Base-by-base conservation (phyloP, 2,888 invertebrate species). In the Patella caerulea region DNA sequence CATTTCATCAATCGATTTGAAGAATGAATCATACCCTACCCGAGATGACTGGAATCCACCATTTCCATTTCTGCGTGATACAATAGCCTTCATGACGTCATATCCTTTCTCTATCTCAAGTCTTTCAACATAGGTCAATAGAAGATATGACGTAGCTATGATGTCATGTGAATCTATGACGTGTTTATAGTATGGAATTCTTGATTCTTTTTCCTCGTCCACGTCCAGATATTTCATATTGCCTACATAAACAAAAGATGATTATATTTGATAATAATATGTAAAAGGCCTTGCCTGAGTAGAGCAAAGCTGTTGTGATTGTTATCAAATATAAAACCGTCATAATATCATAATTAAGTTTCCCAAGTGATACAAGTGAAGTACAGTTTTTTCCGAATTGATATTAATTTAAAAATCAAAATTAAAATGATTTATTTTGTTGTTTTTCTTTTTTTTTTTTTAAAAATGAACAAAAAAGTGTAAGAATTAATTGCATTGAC, bases 101-200 rank as follows among this genome's bases (percentile, higher is more conserved):
- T 83, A 52, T 24, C 79, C 79, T 15, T 74, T 78, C n/a, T 71
- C 71, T 5, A 82, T 52, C 12, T 85, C 75, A 14, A 65, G 54
- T 53, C 81, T 69, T 15, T 74, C 59, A 0, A 82, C 74, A 74
- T 85, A 85, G 17, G 81, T 83, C 71, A 89, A 52, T 9, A 75
- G 34, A 15, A 53, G 70, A 71, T 75, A 75, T 24, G 75, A 71
- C 53, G 75, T 71, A 4, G 75, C 71, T 52, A 75, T 52, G 52
- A 75, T 71, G 75, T 75, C 75, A 29, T 71, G 29, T 3, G 75
- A 54, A 54, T 69, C 53, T n/a, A 54, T 54, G 11, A 70, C 71
- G 52, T 19, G 17, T 45, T 75, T 71, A 15, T 45, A 45, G 45
- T 45, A 45, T 45, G 45, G 45, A 7, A 45, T 45, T 45, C 24